A percentile compares a stretch with the other conserved stretches of the same genome.
Conservation (phyloP, 1,140 invertebrate species). For the Ectropis grisescens region DNA sequence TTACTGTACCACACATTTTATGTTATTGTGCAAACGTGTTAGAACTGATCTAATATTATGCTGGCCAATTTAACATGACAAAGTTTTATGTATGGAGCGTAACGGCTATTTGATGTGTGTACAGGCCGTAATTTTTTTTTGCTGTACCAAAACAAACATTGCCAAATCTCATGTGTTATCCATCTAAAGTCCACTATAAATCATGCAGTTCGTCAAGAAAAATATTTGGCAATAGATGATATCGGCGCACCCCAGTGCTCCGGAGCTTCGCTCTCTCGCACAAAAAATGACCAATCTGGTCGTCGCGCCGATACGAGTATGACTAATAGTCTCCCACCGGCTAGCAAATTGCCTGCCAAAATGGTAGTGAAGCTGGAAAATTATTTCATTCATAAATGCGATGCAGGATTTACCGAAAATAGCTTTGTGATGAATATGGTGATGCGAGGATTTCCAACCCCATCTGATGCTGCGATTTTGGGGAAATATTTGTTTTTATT, state of each 20-base stretch:
- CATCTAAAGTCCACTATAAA: too few relatives aligned
- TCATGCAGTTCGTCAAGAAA: too few relatives aligned
- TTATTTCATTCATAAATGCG: conserved; percentile 63
- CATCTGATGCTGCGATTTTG: conserved; percentile 21
- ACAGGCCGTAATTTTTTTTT: too few relatives aligned
- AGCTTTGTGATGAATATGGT: conserved; percentile 44
- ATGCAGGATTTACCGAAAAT: conserved; percentile 44
- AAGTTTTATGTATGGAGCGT: too few relatives aligned
- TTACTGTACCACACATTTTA: too few relatives aligned
- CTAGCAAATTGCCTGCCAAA: conserved; percentile 59
- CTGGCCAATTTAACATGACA: too few relatives aligned
- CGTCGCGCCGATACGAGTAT: conserved; percentile 49
- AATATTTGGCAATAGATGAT: conserved; percentile 7
- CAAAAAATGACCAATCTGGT: conserved; percentile 60
- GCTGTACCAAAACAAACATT: too few relatives aligned
- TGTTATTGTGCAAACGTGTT: too few relatives aligned
- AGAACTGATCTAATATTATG: too few relatives aligned
- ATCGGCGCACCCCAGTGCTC: conserved; percentile 29
- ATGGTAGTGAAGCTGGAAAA: conserved; percentile 57
- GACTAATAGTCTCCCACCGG: conserved; percentile 46
- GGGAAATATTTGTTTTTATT: conserved; percentile 27
- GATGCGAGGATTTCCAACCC: conserved; percentile 23
- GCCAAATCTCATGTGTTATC: too few relatives aligned
- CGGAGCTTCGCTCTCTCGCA: conserved; percentile 26
- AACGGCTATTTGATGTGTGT: too few relatives aligned